Percentiles rank a stretch among this genome's conserved stretches.
phyloP scores from a whole-genome alignment of 2,888 invertebrate species.

The Pandemis heparana region DNA sequence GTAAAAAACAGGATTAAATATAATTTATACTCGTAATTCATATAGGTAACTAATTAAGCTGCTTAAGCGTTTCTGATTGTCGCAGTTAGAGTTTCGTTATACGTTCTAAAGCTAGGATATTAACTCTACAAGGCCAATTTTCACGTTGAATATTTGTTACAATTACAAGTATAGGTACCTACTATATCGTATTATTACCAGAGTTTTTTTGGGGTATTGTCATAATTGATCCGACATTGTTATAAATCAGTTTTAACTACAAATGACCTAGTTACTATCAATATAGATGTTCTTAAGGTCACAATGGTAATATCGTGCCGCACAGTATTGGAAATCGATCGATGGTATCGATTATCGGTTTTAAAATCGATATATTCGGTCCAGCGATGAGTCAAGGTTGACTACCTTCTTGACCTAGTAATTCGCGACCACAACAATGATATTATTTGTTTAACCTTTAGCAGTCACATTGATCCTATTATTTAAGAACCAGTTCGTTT shows the following conservation, averaged over 20 bases:
- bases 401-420: slow-evolving; percentile 37
- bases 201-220: background rate
- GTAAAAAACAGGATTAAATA: too few species aligned
- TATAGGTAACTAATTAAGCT: too few species aligned
- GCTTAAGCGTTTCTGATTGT: too few species aligned
- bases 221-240: background rate
- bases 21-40: too few species aligned
- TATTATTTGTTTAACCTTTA: slow-evolving; percentile 34
- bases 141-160: too few species aligned
- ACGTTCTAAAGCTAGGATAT: background rate
- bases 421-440: slow-evolving; percentile 35
- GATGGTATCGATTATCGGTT: slow-evolving; percentile 18
- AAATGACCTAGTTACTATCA: slow-evolving; percentile 24
- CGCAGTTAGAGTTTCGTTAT: too few species aligned
- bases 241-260: slow-evolving; percentile 15
- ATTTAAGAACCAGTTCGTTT: slow-evolving; percentile 11
- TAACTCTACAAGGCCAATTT: background rate
- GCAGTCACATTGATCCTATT: slow-evolving; percentile 30
- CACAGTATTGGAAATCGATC: slow-evolving; percentile 23
- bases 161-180: too few species aligned
- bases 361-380: slow-evolving; percentile 30
- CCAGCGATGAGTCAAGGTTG: slow-evolving; percentile 38
- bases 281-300: slow-evolving; percentile 35
- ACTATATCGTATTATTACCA: background rate
- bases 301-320: slow-evolving; percentile 14